Percentiles rank a stretch among this genome's conserved stretches.
These are phyloP conservation scores for Aphrophora alni DNA, from an alignment of 2,888 invertebrate genomes.

Conservation along the genomic window DNA sequence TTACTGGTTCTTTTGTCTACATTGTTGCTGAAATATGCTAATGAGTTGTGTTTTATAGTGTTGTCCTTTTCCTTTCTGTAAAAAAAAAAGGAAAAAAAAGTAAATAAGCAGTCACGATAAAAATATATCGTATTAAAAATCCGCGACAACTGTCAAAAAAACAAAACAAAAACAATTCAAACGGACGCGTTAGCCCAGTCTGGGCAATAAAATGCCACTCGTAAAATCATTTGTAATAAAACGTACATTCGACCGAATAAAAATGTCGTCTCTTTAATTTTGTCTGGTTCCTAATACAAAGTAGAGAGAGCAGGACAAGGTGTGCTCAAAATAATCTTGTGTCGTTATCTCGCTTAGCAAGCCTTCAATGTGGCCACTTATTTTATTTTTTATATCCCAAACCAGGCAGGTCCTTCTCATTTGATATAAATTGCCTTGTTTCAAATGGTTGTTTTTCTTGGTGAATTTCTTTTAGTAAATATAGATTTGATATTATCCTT, in stretches of 20 bases:
- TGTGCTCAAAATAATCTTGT: no score
- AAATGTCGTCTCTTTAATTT: neutral
- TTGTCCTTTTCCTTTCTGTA: neutral
- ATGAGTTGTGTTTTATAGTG: neutral
- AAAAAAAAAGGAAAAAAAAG: neutral
- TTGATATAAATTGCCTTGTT: no score
- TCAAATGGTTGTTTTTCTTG: no score
- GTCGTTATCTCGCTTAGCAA: no score
- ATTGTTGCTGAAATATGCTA: neutral
- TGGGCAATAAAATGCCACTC: neutral
- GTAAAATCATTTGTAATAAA: neutral
- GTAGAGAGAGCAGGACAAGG: neutral
- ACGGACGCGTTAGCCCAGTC: neutral
- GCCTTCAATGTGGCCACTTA: no score
- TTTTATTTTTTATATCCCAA: no score
- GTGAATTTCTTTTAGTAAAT: no score
- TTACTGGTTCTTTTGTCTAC: neutral
- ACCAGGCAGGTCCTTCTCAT: no score
- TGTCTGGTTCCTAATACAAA: neutral
- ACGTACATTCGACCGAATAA: neutral
- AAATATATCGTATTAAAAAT: neutral
- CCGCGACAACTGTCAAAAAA: neutral
- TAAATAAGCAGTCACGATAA: neutral
- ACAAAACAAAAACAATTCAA: neutral
- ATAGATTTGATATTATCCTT: no score